Percentiles rank a stretch among this genome's conserved stretches.
Evolutionary conservation across 1,140 invertebrate genomes (phyloP).

Genomic region (Subanguina moxae): DNA sequence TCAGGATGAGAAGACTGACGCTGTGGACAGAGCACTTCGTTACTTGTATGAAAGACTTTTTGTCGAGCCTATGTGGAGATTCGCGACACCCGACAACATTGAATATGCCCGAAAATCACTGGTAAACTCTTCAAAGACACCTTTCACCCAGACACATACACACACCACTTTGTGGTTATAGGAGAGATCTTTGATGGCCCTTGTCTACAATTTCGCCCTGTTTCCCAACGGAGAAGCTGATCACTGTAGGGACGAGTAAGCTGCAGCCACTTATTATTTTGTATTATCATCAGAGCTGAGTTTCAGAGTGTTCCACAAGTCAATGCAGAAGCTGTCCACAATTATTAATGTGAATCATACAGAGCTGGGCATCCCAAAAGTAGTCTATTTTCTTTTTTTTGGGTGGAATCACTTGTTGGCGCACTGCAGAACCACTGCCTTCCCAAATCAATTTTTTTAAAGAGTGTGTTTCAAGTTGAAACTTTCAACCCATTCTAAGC

Average conservation of each 20-base stretch:
- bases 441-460: too few species aligned
- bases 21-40: constrained; percentile 68
- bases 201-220: constrained; percentile 84
- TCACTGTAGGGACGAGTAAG: constrained; percentile 78
- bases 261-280: not conserved
- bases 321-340: constrained; percentile 35
- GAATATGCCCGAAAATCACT: constrained; percentile 65
- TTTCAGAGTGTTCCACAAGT: constrained; percentile 48
- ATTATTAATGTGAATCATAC: constrained; percentile 43
- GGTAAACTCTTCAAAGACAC: too few species aligned
- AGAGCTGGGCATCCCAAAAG: constrained; percentile 50
- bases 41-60: constrained; percentile 67
- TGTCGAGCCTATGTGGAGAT: constrained; percentile 70
- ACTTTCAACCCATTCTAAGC: too few species aligned
- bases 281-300: constrained; percentile 20
- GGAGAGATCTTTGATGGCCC: constrained; percentile 71
- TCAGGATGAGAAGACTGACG: constrained; percentile 61
- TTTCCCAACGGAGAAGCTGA: constrained; percentile 96
- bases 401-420: too few species aligned
- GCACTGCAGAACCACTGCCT: too few species aligned
- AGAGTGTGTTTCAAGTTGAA: too few species aligned
- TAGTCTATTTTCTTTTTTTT: constrained; percentile 6
- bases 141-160: too few species aligned
- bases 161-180: not conserved
- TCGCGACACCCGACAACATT: constrained; percentile 75